Evolutionary conservation across 2,888 invertebrate species (phyloP).

Genomic region (Allacma fusca): DNA sequence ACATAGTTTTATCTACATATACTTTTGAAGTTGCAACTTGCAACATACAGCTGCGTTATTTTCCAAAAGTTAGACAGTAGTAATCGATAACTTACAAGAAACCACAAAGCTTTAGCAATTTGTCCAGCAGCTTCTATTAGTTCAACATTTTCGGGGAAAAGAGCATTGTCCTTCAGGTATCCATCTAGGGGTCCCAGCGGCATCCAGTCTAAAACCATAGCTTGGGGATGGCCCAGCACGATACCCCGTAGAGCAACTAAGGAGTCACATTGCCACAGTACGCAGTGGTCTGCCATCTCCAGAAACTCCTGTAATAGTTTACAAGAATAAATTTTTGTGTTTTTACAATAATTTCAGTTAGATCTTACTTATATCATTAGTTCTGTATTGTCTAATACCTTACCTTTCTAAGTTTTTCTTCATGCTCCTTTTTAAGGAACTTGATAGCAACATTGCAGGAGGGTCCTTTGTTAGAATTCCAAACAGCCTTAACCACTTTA

Average conservation of each 20-base stretch:
- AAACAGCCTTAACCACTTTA: conserved; percentile 76
- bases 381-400: too few relatives aligned
- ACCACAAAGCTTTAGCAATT: conserved; percentile 84
- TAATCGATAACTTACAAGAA: conserved; percentile 72
- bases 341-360: too few relatives aligned
- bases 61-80: neutral
- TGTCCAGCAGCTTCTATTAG: conserved; percentile 83
- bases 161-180: conserved; percentile 66
- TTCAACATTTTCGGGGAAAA: conserved; percentile 68
- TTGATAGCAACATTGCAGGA: conserved; percentile 83
- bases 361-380: too few relatives aligned
- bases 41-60: too few relatives aligned
- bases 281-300: conserved; percentile 79
- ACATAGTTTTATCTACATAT: too few relatives aligned
- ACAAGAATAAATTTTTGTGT: too few relatives aligned
- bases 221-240: conserved; percentile 78
- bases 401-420: conserved; percentile 73
- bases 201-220: conserved; percentile 83
- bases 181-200: conserved; percentile 79
- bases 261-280: conserved; percentile 77
- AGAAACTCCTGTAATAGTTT: conserved; percentile 68
- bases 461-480: conserved; percentile 77
- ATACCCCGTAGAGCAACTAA: conserved; percentile 77
- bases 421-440: conserved; percentile 74
- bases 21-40: too few relatives aligned